Evolutionary conservation across 2,797 vertebrate species (phyloP).

Genomic region (Pseudopleuronectes americanus): DNA sequence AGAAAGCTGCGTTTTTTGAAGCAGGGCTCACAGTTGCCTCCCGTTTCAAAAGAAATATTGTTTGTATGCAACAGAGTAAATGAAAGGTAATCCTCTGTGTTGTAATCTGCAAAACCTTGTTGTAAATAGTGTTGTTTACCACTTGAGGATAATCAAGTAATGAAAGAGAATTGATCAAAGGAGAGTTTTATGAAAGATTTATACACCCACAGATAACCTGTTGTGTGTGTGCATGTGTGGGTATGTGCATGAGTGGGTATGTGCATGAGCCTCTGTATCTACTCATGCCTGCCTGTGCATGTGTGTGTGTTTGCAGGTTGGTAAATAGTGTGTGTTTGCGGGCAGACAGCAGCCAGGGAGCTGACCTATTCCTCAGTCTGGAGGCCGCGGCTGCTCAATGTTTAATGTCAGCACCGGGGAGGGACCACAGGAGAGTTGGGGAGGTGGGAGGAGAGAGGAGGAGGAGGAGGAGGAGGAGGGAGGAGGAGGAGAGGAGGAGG

Average conservation of each 20-base stretch:
- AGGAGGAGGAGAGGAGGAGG: slow-evolving; percentile 16
- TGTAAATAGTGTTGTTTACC: slow-evolving; percentile 39
- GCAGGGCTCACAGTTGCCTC: background rate
- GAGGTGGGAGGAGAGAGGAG: slow-evolving; percentile 16
- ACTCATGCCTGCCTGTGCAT: slow-evolving; percentile 17
- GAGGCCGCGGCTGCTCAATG: slow-evolving; percentile 69
- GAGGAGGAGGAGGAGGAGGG: background rate
- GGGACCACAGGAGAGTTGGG: slow-evolving; percentile 46
- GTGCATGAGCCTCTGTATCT: slow-evolving; percentile 22
- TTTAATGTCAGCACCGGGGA: slow-evolving; percentile 77
- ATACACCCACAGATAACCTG: slow-evolving; percentile 19
- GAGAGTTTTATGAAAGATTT: slow-evolving; percentile 63
- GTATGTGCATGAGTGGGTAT: slow-evolving; percentile 25
- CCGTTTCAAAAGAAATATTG: background rate
- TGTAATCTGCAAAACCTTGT: slow-evolving; percentile 3
- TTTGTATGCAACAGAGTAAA: background rate
- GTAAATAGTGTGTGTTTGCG: slow-evolving; percentile 69
- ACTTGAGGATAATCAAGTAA: slow-evolving; percentile 48
- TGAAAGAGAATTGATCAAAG: slow-evolving; percentile 38
- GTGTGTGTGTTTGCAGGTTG: slow-evolving; percentile 22
- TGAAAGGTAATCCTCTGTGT: background rate
- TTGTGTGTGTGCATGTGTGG: slow-evolving; percentile 15
- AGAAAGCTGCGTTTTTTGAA: too few relatives aligned
- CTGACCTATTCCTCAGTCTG: slow-evolving; percentile 80
- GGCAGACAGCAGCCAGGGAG: slow-evolving; percentile 69